phyloP scores from a whole-genome alignment of 2,888 invertebrate species.

The Hydropsyche betteni region DNA sequence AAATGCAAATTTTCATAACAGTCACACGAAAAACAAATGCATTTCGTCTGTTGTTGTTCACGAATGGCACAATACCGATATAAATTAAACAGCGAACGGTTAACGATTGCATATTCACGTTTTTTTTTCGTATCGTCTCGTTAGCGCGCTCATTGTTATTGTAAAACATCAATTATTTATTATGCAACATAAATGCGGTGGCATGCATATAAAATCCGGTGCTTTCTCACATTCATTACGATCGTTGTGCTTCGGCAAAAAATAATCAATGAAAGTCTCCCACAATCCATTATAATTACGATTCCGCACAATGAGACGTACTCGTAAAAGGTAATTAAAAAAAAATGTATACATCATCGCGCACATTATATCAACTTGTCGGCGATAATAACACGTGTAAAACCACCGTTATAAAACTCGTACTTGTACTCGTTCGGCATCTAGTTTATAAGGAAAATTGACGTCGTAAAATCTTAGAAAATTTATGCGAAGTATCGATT shows the following conservation, averaged over 20 bases:
- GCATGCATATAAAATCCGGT: too few relatives aligned
- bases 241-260: background rate
- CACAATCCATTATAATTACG: background rate
- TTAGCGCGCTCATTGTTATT: too few relatives aligned
- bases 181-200: too few relatives aligned
- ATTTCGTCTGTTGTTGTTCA: background rate
- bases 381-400: conserved; percentile 2
- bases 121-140: too few relatives aligned
- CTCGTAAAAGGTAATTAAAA: background rate
- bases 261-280: conserved; percentile 8
- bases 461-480: conserved; percentile 16
- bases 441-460: conserved; percentile 12
- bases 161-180: too few relatives aligned
- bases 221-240: conserved; percentile 8
- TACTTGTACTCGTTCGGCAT: background rate
- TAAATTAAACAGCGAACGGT: background rate
- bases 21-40: background rate
- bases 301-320: background rate
- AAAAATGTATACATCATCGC: background rate
- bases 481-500: conserved; percentile 13
- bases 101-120: too few relatives aligned
- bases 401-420: conserved; percentile 9
- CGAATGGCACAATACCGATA: background rate
- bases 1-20: conserved; percentile 9
- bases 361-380: background rate